Percentiles rank a stretch among this genome's conserved stretches.
These are phyloP conservation scores for Lagenorhynchus albirostris DNA, from an alignment of 2,113 vertebrate genomes.

Conservation along the genomic window DNA sequence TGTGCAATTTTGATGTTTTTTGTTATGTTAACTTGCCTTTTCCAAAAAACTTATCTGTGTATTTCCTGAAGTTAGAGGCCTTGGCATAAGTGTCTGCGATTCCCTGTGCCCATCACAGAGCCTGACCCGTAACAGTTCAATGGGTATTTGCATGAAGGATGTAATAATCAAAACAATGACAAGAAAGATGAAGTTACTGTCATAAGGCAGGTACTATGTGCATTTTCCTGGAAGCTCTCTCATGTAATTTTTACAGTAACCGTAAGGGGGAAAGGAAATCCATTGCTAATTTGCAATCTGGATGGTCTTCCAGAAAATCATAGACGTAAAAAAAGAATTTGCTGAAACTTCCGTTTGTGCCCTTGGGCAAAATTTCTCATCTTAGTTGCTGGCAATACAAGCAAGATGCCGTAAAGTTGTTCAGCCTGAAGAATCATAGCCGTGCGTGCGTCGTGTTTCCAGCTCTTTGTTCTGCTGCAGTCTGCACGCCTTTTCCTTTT, in stretches of 20 bases:
- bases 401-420: accelerated
- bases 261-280: too few relatives aligned
- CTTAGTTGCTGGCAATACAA: neutral
- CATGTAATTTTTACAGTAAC: neutral
- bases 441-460: accelerated
- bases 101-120: neutral
- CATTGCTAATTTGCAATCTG: neutral
- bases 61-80: neutral
- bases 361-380: neutral
- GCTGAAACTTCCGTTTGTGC: neutral
- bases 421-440: neutral
- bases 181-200: accelerated
- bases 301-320: neutral
- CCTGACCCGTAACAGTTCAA: neutral
- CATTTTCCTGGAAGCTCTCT: accelerated
- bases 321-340: neutral
- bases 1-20: neutral
- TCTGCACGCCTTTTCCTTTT: neutral
- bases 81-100: neutral
- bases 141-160: neutral
- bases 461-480: accelerated
- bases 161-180: too few relatives aligned
- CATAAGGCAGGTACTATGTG: accelerated
- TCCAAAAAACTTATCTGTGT: too few relatives aligned
- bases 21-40: neutral